phyloP scores from a whole-genome alignment of 2,888 invertebrate genomes.

The Bellardia pandia region DNA sequence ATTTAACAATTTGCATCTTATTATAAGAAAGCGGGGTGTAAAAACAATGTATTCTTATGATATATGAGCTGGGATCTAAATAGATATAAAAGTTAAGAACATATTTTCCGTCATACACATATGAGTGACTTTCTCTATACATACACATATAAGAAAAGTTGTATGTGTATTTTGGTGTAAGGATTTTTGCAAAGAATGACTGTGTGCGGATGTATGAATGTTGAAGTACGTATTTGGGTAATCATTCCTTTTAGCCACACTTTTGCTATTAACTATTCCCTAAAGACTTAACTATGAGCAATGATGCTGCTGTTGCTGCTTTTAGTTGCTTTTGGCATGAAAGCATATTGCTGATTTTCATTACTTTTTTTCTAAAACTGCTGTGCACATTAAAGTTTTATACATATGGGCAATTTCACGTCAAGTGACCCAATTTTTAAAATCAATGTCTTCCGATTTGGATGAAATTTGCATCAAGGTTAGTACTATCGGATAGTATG shows the following conservation, averaged over 20 bases:
- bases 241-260: constrained; percentile 56
- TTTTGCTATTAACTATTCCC: constrained; percentile 55
- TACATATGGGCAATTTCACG: no score
- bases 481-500: no score
- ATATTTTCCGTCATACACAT: not conserved
- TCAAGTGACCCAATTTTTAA: no score
- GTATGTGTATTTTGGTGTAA: not conserved
- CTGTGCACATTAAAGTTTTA: constrained; percentile 19
- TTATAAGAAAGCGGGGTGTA: not conserved
- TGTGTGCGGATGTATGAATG: not conserved
- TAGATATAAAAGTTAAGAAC: constrained; percentile 23
- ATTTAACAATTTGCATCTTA: not conserved
- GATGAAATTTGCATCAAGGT: no score
- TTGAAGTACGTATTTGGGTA: constrained; percentile 12
- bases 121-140: not conserved
- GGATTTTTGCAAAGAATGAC: not conserved
- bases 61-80: constrained; percentile 39
- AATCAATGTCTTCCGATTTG: no score
- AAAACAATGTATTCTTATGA: not conserved
- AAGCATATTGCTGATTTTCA: constrained; percentile 10
- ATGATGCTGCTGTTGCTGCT: constrained; percentile 37
- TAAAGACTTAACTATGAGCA: constrained; percentile 56
- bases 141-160: not conserved
- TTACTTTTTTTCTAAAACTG: constrained; percentile 1
- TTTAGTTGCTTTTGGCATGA: constrained; percentile 27